Base-by-base conservation (phyloP, 2,797 vertebrate species). In the Acropternis orthonyx region DNA sequence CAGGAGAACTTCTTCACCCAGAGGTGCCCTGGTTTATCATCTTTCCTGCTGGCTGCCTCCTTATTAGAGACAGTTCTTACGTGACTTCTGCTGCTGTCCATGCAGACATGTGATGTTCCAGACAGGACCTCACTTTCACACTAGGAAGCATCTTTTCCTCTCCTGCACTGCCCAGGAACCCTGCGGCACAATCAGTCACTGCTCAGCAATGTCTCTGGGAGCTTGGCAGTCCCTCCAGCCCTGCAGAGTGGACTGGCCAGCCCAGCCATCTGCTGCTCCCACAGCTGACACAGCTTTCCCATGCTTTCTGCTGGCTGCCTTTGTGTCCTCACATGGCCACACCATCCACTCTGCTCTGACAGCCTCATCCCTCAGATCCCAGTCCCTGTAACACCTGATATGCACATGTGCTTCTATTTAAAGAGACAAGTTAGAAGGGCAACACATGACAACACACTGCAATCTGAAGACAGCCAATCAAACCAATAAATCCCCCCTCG, bases 391-490 rank as follows among this genome's bases (percentile, higher is more conserved):
- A 56, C 78, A 77, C 75, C 82, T 51, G 72, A 91, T 12, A 18
- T 3, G 36, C 85, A 89, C 67, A 46, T 6, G 86, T 77, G 80
- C 88, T 76, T 26, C 77, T 74, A 77, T 82, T 90, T 76, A 84
- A 86, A 82, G 56, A 94, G 95, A 90, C 63, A 43, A 32, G 66
- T n/a, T 83, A 30, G 96, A 93, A 85, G 89, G 92, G 55, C 89
- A 86, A 14, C 0, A 23, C 19, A 7, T 86, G 94, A 95, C 93
- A 95, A 77, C 13, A 30, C 69, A 27, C 23, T 1, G 0, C 92
- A 19, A 75, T 55, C 77, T 68, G 75, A 91, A 92, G 95, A 90
- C 94, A 96, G 97, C 96, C 75, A 21, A 89, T 96, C 96, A 90
- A 94, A 87, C 92, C 63, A 39, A 54, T 85, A 96, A 94, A 95